Conservation (phyloP, 1,140 invertebrate genomes). For the Zaprionus gabonicus region DNA sequence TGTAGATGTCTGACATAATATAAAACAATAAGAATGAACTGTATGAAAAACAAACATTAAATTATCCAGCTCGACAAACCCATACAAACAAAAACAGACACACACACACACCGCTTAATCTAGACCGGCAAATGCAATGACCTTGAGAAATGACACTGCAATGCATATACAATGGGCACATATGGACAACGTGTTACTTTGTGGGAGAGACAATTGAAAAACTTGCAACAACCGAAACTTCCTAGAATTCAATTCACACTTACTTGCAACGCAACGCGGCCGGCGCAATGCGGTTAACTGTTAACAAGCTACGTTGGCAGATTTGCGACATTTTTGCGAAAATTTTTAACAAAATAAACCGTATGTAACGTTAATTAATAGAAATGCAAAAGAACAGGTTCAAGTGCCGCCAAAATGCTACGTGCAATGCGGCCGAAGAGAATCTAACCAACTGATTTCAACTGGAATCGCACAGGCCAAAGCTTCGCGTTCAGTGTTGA, state of each 20-base stretch:
- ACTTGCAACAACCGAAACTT: neutral
- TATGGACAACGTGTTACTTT: conserved; percentile 56
- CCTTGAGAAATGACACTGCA: conserved; percentile 77
- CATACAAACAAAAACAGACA: conserved; percentile 37
- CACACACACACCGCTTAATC: conserved; percentile 26
- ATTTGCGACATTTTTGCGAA: conserved; percentile 63
- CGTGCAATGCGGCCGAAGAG: conserved; percentile 21
- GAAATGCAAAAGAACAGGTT: conserved; percentile 8
- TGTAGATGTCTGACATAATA: conserved; percentile 55
- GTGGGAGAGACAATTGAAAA: neutral
- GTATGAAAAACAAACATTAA: conserved; percentile 26
- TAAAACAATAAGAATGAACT: conserved; percentile 7
- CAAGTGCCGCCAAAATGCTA: conserved; percentile 51
- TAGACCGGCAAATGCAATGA: conserved; percentile 69
- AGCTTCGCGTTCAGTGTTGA: conserved; percentile 30
- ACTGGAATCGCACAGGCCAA: conserved; percentile 12
- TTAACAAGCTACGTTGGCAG: conserved; percentile 61
- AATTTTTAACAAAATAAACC: conserved; percentile 12
- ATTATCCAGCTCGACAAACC: conserved; percentile 48
- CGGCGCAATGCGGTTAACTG: conserved; percentile 62
- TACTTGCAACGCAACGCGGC: conserved; percentile 65
- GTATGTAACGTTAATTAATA: conserved; percentile 31
- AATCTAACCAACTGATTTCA: conserved; percentile 30
- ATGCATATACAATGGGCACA: conserved; percentile 21
- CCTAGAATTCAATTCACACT: conserved; percentile 32